Evolutionary conservation across 2,888 invertebrate genomes (phyloP).

Genomic region (Ctenicera cuprea): DNA sequence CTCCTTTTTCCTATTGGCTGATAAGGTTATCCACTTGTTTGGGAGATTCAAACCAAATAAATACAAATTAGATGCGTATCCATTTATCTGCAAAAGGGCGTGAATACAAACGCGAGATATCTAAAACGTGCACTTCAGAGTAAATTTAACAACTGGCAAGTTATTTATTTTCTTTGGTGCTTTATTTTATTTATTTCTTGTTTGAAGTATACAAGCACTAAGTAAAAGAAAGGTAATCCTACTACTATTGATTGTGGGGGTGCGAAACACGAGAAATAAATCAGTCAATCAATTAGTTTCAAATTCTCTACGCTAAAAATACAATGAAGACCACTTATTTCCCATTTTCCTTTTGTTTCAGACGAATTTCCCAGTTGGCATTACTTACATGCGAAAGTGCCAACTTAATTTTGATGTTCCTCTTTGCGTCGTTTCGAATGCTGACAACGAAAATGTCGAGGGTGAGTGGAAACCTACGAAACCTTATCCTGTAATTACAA

Average conservation of each 20-base stretch:
- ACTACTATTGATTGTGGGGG: background rate
- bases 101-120: too few species aligned
- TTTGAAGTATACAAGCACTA: background rate
- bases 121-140: too few species aligned
- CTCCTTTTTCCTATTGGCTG: too few species aligned
- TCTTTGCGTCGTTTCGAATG: background rate
- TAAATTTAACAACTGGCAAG: too few species aligned
- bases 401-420: background rate
- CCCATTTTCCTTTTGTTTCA: background rate
- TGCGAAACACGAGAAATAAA: background rate
- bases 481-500: slow-evolving; percentile 10
- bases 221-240: slow-evolving; percentile 3
- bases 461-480: background rate
- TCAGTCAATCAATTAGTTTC: background rate
- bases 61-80: too few species aligned
- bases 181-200: slow-evolving; percentile 7
- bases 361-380: background rate
- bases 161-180: too few species aligned
- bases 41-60: too few species aligned
- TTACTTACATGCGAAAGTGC: background rate
- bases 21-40: too few species aligned
- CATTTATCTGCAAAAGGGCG: too few species aligned
- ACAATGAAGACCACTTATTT: background rate
- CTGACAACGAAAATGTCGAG: slow-evolving; percentile 1
- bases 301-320: background rate